A percentile compares a stretch with the other conserved stretches of the same genome.
phyloP scores from a whole-genome alignment of 2,797 vertebrate genomes.

The Catamblyrhynchus diadema region DNA sequence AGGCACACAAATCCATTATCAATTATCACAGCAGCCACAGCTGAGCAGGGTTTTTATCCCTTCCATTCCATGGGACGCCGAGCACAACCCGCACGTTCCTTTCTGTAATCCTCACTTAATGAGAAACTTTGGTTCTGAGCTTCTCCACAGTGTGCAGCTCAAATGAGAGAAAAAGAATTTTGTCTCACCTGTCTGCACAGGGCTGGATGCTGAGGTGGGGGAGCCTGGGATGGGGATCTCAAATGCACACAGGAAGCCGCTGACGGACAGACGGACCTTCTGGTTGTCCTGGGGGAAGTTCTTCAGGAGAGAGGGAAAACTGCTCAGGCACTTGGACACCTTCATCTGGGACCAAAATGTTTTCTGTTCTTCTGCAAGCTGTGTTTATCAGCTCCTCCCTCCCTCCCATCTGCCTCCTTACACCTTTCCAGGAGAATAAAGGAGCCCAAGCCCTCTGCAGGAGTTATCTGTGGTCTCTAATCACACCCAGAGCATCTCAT shows the following conservation, averaged over 20 bases:
- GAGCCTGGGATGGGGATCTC: constrained; percentile 94
- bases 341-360: fast-evolving
- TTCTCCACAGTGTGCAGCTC: not conserved
- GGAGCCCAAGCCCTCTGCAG: not conserved
- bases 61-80: fast-evolving
- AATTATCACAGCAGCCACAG: not conserved
- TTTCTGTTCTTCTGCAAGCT: not conserved
- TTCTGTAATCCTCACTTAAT: not conserved
- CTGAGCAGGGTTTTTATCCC: fast-evolving
- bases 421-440: not conserved
- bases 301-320: constrained; percentile 65
- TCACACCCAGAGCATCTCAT: not conserved
- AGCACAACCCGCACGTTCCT: not conserved
- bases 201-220: constrained; percentile 84
- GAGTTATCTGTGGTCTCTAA: not conserved
- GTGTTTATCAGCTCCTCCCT: not conserved
- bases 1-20: not conserved
- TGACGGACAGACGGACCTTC: constrained; percentile 92
- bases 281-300: constrained; percentile 98
- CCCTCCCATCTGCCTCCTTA: not conserved
- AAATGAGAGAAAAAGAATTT: not conserved
- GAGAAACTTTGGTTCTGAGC: not conserved
- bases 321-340: not conserved
- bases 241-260: constrained; percentile 93
- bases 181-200: constrained; percentile 84